Percentiles rank a stretch among this genome's conserved stretches.
Conservation (phyloP, 2,888 invertebrate genomes). For the Acleris sparsana region DNA sequence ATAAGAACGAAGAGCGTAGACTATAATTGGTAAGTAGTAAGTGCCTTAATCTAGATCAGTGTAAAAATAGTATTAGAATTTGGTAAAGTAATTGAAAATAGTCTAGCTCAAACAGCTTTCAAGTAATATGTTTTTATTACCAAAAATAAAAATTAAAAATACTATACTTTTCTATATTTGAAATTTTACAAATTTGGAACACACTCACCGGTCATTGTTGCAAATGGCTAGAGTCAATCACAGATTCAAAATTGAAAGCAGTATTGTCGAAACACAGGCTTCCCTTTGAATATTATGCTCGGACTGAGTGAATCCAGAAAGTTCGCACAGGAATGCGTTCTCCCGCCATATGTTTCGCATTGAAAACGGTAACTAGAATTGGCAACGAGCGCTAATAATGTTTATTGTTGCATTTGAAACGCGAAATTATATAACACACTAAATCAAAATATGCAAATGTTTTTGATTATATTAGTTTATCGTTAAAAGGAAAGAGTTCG, state of each 20-base stretch:
- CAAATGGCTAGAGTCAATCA: slow-evolving; percentile 21
- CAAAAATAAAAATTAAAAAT: too few relatives aligned
- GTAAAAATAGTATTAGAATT: too few relatives aligned
- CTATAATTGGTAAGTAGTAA: too few relatives aligned
- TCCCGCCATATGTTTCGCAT: slow-evolving; percentile 73
- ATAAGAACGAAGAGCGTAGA: background rate
- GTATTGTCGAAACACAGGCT: slow-evolving; percentile 41
- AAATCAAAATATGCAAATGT: background rate
- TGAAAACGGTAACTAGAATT: slow-evolving; percentile 55
- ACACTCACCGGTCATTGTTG: slow-evolving; percentile 39
- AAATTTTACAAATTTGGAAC: background rate
- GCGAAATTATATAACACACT: background rate
- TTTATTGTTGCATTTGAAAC: slow-evolving; percentile 19
- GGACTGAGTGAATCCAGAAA: slow-evolving; percentile 67
- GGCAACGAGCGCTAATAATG: slow-evolving; percentile 40
- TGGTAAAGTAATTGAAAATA: too few relatives aligned
- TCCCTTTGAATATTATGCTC: slow-evolving; percentile 54
- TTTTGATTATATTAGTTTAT: background rate
- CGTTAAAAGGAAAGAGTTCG: background rate
- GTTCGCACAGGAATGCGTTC: slow-evolving; percentile 61
- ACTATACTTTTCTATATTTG: too few relatives aligned
- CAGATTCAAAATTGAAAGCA: slow-evolving; percentile 8
- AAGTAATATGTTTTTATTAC: too few relatives aligned
- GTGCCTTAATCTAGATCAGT: too few relatives aligned
- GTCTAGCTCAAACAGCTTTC: too few relatives aligned